Conservation (phyloP, 1,140 invertebrate genomes). For the Zaprionus nigranus region DNA sequence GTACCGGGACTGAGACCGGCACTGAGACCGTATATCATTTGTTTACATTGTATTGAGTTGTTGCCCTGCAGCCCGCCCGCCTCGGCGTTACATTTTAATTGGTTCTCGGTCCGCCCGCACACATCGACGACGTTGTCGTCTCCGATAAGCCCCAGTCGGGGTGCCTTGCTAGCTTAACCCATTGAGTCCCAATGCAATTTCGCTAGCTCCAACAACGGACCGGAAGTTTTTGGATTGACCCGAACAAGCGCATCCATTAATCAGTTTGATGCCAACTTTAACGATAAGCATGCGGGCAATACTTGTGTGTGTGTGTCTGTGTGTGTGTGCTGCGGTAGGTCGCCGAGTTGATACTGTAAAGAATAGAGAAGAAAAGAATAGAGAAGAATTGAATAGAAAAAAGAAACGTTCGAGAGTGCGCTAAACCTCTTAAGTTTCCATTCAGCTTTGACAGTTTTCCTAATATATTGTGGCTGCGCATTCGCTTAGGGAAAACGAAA, state of each 20-base stretch:
- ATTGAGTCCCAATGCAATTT: not conserved
- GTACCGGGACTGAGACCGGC: not conserved
- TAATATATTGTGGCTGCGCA: constrained; percentile 74
- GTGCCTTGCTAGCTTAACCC: constrained; percentile 30
- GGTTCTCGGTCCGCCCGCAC: constrained; percentile 56
- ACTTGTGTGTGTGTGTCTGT: not conserved
- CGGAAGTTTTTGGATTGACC: constrained; percentile 61
- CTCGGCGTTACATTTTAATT: constrained; percentile 75
- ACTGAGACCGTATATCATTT: constrained; percentile 79
- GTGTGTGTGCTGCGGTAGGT: constrained; percentile 63
- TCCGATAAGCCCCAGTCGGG: constrained; percentile 50
- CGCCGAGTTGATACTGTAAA: constrained; percentile 10
- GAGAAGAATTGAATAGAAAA: constrained; percentile 32
- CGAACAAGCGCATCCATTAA: constrained; percentile 51
- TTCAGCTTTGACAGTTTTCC: constrained; percentile 82
- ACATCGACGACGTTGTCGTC: constrained; percentile 49
- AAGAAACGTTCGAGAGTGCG: constrained; percentile 69
- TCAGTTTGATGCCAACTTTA: constrained; percentile 65
- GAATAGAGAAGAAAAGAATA: constrained; percentile 40
- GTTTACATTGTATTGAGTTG: constrained; percentile 83
- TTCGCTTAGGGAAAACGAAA: constrained; percentile 49
- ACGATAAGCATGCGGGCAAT: constrained; percentile 33
- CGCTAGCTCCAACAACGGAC: constrained; percentile 6
- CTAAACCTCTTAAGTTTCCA: constrained; percentile 83
- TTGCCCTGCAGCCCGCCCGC: constrained; percentile 65